Conservation (phyloP, 2,888 invertebrate species). For the Cecidostiba fungosa region DNA sequence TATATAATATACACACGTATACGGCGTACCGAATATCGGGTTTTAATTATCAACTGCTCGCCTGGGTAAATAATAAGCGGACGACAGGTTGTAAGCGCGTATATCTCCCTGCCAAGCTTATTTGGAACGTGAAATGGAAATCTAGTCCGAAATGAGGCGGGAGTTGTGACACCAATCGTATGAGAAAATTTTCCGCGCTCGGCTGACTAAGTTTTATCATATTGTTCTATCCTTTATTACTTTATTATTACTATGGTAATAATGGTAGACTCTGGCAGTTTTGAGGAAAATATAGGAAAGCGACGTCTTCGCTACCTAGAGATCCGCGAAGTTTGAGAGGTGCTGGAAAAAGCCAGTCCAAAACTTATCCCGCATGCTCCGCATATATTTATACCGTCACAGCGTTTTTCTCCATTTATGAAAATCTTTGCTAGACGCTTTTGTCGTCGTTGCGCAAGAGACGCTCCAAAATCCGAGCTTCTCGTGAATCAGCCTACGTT, state of each 20-base stretch:
- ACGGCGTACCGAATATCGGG: not conserved
- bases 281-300: too few species aligned
- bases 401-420: too few species aligned
- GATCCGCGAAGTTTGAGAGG: too few species aligned
- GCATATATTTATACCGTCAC: too few species aligned
- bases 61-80: slow-evolving; percentile 2
- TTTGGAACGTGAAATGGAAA: slow-evolving; percentile 35
- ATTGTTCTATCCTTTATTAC: too few species aligned
- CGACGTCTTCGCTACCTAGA: too few species aligned
- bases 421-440: not conserved
- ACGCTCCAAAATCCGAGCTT: slow-evolving; percentile 6
- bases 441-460: slow-evolving; percentile 1
- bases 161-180: not conserved
- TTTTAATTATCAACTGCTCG: slow-evolving; percentile 32
- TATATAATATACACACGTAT: not conserved
- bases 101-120: not conserved
- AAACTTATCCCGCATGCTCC: too few species aligned
- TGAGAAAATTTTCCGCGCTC: not conserved
- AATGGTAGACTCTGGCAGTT: too few species aligned
- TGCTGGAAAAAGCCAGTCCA: too few species aligned
- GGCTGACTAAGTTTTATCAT: not conserved
- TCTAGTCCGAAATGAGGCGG: slow-evolving; percentile 8
- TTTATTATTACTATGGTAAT: too few species aligned
- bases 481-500: slow-evolving; percentile 39
- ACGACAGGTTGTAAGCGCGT: not conserved